Base-by-base conservation (phyloP, 2,113 vertebrate genomes). In the Rhabdornis inornatus region DNA sequence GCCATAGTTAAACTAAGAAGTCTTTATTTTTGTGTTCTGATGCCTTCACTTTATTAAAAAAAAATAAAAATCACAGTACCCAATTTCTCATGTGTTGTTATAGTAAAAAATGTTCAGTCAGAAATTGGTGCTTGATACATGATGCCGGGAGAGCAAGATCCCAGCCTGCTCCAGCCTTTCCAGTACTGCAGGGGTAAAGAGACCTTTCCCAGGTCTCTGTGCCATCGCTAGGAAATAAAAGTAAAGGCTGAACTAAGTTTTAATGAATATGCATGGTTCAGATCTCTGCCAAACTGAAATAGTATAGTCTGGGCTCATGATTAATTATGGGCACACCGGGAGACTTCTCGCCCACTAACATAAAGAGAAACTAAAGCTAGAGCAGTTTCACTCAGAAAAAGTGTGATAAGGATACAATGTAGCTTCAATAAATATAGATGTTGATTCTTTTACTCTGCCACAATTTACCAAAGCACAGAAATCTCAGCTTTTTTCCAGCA, bases 311-410 rank as follows among this genome's bases (percentile, higher is more conserved):
- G 27, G 65, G 37, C 35, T 91, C 19, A 13, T 80, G 40, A 85
- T 77, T 90, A 90, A 95, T 94, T 89, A 70, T 1, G 6, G 66
- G 37, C 42, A 40, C 61, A 80, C 23, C 0, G 0, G 89, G 78
- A 91, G 31, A 74, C 31, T 86, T 83, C 42, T 80, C 0, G 0
- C 40, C 35, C 0, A 0, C 44, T 53, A 45, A 61, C 35, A 19
- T 15, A 25, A 68, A 65, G 65, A 25, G 16, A 86, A 94, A 52
- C 15, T 30, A 60, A 92, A 89, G 50, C 33, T 76, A 39, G 64
- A 85, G 37, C 47, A 81, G 56, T 82, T 95, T 63, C 91, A 89
- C 80, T 82, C 82, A 85, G 84, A 42, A 57, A 80, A 57, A 87
- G 39, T 37, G 42, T 64, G 69, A 27, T 52, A 70, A 77, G 42